Conservation (phyloP, 2,888 invertebrate species). For the Calliopum simillimum region DNA sequence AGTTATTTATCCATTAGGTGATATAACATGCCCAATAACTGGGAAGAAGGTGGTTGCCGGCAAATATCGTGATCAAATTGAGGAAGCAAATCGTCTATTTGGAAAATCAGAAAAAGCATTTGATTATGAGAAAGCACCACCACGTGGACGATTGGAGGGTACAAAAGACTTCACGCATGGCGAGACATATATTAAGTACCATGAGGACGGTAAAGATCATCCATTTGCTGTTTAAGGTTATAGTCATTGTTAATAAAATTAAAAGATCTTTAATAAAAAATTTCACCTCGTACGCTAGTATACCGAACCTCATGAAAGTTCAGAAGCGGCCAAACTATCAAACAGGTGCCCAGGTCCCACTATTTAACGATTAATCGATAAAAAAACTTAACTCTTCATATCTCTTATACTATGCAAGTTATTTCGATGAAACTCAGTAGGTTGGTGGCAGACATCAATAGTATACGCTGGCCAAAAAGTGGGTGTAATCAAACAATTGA, state of each 20-base stretch:
- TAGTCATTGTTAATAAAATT: background rate
- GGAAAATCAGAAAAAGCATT: constrained; percentile 78
- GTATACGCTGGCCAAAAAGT: no score
- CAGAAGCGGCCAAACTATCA: no score
- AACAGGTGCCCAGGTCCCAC: no score
- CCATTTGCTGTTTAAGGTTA: constrained; percentile 75
- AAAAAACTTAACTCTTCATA: no score
- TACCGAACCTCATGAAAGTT: background rate
- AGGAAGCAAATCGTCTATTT: constrained; percentile 75
- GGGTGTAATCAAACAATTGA: no score
- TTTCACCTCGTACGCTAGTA: no score
- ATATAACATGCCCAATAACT: constrained; percentile 87
- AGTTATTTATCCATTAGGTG: constrained; percentile 84
- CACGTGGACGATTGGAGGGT: constrained; percentile 85
- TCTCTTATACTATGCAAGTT: no score
- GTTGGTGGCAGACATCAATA: no score
- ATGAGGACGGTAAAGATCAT: constrained; percentile 79
- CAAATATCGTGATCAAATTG: constrained; percentile 81
- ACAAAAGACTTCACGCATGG: constrained; percentile 84
- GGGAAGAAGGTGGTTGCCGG: constrained; percentile 82
- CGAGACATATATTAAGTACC: constrained; percentile 81
- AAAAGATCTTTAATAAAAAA: constrained; percentile 9
- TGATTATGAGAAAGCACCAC: constrained; percentile 81
- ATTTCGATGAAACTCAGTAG: no score
- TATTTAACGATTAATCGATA: no score